Conservation (phyloP, 2,888 invertebrate genomes). For the Lithophane leautieri region DNA sequence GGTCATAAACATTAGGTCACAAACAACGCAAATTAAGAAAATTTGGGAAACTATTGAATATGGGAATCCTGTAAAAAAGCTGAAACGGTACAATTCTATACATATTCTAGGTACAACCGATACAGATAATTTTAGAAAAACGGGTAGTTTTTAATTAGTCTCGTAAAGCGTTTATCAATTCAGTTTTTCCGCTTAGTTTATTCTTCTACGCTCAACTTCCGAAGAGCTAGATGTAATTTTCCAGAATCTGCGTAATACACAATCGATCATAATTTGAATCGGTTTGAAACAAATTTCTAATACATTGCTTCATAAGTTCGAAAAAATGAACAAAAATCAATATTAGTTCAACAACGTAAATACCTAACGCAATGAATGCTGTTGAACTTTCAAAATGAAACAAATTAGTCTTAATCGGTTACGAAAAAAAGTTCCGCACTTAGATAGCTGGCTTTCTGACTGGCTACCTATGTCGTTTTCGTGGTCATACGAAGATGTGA, state of each 20-base stretch:
- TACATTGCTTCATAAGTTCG: too few species aligned
- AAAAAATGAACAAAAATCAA: too few species aligned
- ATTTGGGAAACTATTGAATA: background rate
- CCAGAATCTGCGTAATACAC: too few species aligned
- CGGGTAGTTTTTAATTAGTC: background rate
- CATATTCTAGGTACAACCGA: background rate
- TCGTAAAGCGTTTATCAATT: constrained; percentile 1
- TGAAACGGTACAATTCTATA: background rate
- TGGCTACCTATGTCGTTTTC: background rate
- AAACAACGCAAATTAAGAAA: background rate
- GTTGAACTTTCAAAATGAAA: too few species aligned
- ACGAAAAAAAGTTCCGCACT: too few species aligned
- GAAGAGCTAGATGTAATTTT: background rate
- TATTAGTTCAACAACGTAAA: too few species aligned
- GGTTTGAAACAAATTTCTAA: too few species aligned
- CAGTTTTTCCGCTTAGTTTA: background rate
- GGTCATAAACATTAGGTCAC: background rate
- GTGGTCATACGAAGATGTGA: background rate
- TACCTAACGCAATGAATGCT: too few species aligned
- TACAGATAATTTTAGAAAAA: background rate
- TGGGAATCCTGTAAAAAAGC: background rate
- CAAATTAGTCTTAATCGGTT: too few species aligned
- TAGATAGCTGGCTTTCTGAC: background rate
- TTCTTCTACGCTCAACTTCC: background rate
- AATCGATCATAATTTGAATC: too few species aligned